These are phyloP conservation scores for Entomobrya proxima DNA, from an alignment of 2,888 invertebrate genomes.

Conservation along the genomic window DNA sequence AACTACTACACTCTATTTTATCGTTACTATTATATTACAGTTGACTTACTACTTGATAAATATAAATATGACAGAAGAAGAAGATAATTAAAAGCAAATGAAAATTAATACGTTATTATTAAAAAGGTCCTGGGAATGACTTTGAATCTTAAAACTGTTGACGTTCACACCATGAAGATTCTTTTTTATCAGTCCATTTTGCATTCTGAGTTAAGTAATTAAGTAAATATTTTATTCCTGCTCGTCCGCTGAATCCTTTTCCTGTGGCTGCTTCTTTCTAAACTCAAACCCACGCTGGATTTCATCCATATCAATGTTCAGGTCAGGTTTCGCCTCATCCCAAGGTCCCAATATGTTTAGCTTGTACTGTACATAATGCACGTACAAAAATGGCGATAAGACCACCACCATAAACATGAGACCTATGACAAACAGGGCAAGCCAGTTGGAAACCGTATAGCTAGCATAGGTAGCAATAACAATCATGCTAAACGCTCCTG, in stretches of 20 bases:
- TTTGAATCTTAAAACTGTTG: too few relatives aligned
- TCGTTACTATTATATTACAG: too few relatives aligned
- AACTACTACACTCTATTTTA: too few relatives aligned
- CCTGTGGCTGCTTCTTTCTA: constrained; percentile 16
- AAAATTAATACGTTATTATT: too few relatives aligned
- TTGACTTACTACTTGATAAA: too few relatives aligned
- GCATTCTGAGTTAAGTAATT: too few relatives aligned
- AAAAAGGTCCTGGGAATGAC: too few relatives aligned
- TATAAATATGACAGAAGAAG: too few relatives aligned
- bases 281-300: constrained; percentile 41
- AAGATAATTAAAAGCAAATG: too few relatives aligned
- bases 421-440: constrained; percentile 82
- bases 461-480: constrained; percentile 80
- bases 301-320: constrained; percentile 51
- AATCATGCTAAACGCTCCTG: constrained; percentile 79
- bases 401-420: constrained; percentile 82
- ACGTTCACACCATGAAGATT: too few relatives aligned
- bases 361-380: constrained; percentile 86
- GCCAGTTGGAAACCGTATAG: constrained; percentile 72
- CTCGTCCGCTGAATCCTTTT: background rate
- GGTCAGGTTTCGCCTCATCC: constrained; percentile 87
- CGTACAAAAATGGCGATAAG: constrained; percentile 85
- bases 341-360: constrained; percentile 98
- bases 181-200: too few relatives aligned
- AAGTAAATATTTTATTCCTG: background rate